phyloP scores from a whole-genome alignment of 2,888 invertebrate genomes.

The Coenonympha glycerion region DNA sequence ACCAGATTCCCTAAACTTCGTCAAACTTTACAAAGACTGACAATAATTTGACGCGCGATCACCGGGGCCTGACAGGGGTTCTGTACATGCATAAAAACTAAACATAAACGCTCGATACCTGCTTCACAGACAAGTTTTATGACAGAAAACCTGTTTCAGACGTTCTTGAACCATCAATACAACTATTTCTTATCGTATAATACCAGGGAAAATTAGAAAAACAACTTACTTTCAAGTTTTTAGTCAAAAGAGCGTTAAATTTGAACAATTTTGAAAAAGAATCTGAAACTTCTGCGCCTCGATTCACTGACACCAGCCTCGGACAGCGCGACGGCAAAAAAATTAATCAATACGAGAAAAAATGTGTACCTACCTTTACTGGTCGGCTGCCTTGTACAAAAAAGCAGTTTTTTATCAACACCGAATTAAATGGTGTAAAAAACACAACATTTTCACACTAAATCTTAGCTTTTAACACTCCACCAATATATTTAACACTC shows the following conservation, averaged over 20 bases:
- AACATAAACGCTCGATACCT: not conserved
- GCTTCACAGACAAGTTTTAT: not conserved
- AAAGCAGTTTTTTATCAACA: slow-evolving; percentile 36
- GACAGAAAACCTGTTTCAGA: not conserved
- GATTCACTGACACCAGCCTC: not conserved
- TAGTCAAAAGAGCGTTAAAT: not conserved
- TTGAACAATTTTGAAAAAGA: not conserved
- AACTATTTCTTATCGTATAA: not conserved
- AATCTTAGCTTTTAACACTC: slow-evolving; percentile 20
- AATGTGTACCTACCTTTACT: slow-evolving; percentile 15
- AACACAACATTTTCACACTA: slow-evolving; percentile 34
- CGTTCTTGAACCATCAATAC: not conserved
- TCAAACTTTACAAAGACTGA: too few species aligned
- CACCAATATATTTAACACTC: slow-evolving; percentile 17
- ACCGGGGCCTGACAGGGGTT: not conserved
- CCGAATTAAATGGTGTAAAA: slow-evolving; percentile 45
- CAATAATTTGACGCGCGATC: too few species aligned
- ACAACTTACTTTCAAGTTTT: not conserved
- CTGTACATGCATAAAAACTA: not conserved
- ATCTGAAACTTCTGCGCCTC: not conserved
- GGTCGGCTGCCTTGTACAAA: slow-evolving; percentile 21
- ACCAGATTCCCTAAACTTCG: too few species aligned
- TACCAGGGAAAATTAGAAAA: not conserved
- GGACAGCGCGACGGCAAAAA: slow-evolving; percentile 27
- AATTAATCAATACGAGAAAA: slow-evolving; percentile 49